phyloP scores from a whole-genome alignment of 2,113 vertebrate species.

The Scophthalmus maximus region DNA sequence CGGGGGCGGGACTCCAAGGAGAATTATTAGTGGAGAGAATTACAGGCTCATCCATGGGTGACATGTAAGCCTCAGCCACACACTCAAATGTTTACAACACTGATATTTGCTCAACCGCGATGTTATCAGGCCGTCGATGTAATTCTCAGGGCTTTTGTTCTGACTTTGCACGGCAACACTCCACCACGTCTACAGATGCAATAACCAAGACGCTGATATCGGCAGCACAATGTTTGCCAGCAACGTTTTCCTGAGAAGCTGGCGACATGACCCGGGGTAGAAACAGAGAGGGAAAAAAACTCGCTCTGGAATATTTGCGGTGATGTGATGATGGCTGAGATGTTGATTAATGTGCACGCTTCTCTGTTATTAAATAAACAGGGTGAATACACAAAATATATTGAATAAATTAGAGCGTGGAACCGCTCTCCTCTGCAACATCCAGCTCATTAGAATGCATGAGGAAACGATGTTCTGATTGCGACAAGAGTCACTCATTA shows the following conservation, averaged over 20 bases:
- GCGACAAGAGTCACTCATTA: constrained; percentile 83
- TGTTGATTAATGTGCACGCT: constrained; percentile 80
- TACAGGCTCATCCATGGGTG: constrained; percentile 78
- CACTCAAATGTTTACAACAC: constrained; percentile 77
- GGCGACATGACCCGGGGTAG: constrained; percentile 58
- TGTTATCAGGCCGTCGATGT: constrained; percentile 69
- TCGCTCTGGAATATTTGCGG: constrained; percentile 62
- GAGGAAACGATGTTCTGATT: constrained; percentile 81
- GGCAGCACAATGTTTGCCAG: constrained; percentile 52
- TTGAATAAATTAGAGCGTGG: constrained; percentile 79
- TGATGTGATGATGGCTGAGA: constrained; percentile 76
- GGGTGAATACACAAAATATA: constrained; percentile 80
- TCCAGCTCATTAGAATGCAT: constrained; percentile 82
- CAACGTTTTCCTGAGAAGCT: constrained; percentile 57
- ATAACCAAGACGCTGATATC: constrained; percentile 73
- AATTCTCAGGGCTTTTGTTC: constrained; percentile 77
- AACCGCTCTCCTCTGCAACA: constrained; percentile 73
- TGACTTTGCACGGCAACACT: constrained; percentile 63
- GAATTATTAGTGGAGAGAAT: constrained; percentile 70
- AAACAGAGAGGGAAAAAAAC: constrained; percentile 44
- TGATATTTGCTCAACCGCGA: constrained; percentile 71
- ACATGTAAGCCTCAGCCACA: constrained; percentile 70
- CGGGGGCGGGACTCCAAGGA: constrained; percentile 53
- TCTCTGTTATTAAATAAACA: constrained; percentile 81
- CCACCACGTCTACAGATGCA: constrained; percentile 63